Base-by-base conservation (phyloP, 2,888 invertebrate species). In the Dryomyza anilis region DNA sequence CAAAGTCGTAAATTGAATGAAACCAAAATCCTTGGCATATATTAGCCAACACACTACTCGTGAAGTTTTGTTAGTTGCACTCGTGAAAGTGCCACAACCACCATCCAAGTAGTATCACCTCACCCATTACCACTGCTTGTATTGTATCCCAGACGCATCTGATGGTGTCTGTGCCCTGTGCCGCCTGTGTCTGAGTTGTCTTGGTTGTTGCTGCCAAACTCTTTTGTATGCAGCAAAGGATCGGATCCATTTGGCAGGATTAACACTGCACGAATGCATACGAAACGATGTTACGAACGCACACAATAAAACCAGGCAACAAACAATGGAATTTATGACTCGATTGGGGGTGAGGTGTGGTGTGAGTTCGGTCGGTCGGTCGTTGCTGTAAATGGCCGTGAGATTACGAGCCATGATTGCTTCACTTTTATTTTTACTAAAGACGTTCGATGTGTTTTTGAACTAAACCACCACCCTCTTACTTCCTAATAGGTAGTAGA, bases 1-100 rank as follows among this genome's bases (percentile, higher is more conserved):
- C 56, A 56, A 61, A 60, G 43, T 67, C 59, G 67, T 67, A 67
- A 69, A 69, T 69, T 69, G 65, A 63, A 69, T 69, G 67, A 46
- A 67, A 63, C 63, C 65, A 48, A 63, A 65, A 67, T 67, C 67
- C 63, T 48, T 56, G 63, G 63, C 63, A 63, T 56, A 64, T 45
- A 56, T 66, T 66, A 66, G 43, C 39, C 30, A 50, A 29, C 43
- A 14, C 36, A 50, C 27, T 43, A 21, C 30, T 21, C 36, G 63
- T 16, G 14, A 19, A 30, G 33, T 50, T 36, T 39, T 23, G 23
- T 30, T 45, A 29, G 59, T 30, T 43, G 62, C 53, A 59, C 43
- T 39, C 8, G 8, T 60, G n/a, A 25, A 43, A 43, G 45, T 57
- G 58, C 16, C 33, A 27, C 58, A 23, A 43, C 12, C 57, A 45